Percentiles rank a stretch among this genome's conserved stretches.
Evolutionary conservation across 2,888 invertebrate species (phyloP).

Genomic region (Perithous albicinctus): DNA sequence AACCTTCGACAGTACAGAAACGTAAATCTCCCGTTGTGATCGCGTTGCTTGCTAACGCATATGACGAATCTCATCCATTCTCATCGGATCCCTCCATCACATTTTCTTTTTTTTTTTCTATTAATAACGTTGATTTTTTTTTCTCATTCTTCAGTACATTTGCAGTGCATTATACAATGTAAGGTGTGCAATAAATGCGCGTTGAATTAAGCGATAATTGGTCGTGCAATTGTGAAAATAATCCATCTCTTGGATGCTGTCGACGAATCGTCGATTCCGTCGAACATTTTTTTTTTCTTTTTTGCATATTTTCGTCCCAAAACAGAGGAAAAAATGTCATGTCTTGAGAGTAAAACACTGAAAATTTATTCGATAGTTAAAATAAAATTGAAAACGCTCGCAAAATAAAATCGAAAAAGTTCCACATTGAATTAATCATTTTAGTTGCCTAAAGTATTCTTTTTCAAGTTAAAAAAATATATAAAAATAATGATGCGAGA

Average conservation of each 20-base stretch:
- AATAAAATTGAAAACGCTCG: too few species aligned
- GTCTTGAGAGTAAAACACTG: too few species aligned
- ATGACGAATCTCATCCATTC: constrained; percentile 51
- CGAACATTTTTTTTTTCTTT: too few species aligned
- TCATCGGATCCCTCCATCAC: not conserved
- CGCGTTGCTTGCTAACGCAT: not conserved
- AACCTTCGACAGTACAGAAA: not conserved
- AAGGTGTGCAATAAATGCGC: not conserved
- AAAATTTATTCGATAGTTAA: too few species aligned
- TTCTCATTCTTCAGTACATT: not conserved
- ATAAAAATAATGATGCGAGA: not conserved
- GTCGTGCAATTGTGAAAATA: not conserved
- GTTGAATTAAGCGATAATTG: constrained; percentile 21
- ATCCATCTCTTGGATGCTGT: not conserved
- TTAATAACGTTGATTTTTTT: constrained; percentile 30
- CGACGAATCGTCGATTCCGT: too few species aligned
- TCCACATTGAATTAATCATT: not conserved
- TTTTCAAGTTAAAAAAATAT: not conserved
- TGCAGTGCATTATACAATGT: constrained; percentile 9
- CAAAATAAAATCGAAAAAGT: too few species aligned
- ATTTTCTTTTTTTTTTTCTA: constrained; percentile 16
- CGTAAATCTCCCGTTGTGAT: constrained; percentile 25
- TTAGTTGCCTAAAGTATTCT: too few species aligned
- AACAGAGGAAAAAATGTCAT: too few species aligned
- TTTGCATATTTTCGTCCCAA: too few species aligned